Evolutionary conservation across 2,888 invertebrate genomes (phyloP), one percentile per base, ranked within the genome.

Genomic region (Oscheius onirici): DNA sequence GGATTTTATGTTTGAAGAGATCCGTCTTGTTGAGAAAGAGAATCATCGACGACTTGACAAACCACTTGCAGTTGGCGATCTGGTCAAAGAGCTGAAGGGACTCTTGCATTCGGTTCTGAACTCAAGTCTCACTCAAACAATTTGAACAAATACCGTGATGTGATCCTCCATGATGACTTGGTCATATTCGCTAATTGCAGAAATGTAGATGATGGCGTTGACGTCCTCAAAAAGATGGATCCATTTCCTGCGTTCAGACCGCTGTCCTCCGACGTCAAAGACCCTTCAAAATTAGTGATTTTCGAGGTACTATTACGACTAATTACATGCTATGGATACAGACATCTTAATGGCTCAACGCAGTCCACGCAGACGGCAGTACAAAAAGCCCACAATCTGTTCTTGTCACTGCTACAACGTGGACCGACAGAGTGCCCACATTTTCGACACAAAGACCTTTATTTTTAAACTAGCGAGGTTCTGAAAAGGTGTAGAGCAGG

Each of bases 201-300:
- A 70, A 17, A 81, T 79, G 60, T 73, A 81, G 10, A 81, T 79
- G 8, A 77, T 72, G 0, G 78, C 79, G 52, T 79, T 73, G n/a
- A 81, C 81, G 55, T 81, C 76, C 41, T 81, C 81, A 40, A 81
- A 81, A 1, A 76, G 34, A 66, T 81, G 81, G 22, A 81, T 81
- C 81, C 81, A 81, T 66, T 81, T 81, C 10, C 78, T 69, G 13
- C 81, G 71, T 41, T 81, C 81, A 0, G 79, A 79, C 17, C 81
- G 71, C 61, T 81, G 81, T 0, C 81, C 81, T 10, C 81, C 81
- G 13, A 81, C 81, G 58, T 81, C 81, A 66, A 72, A 77, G 22
- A 81, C 77, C 20, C 80, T 80, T 63, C 20, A 72, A 61, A 65
- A 17, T n/a, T 15, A 17, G 22, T 22, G n/a, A 3, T n/a, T 8